phyloP scores from a whole-genome alignment of 1,140 invertebrate species.

The Trichonephila clavata region DNA sequence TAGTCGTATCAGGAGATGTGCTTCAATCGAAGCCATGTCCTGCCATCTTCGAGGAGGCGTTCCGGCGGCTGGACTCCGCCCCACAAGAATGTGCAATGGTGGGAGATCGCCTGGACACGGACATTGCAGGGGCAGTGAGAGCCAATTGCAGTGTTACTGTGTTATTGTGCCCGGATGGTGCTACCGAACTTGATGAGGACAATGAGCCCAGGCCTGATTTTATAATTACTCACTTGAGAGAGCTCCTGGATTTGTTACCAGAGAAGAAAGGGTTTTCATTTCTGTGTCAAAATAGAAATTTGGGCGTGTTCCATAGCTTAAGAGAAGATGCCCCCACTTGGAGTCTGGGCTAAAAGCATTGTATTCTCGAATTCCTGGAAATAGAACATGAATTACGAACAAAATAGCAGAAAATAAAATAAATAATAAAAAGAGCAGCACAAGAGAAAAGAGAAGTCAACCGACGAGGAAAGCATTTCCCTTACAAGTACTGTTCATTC shows the following conservation, averaged over 20 bases:
- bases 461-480: no score
- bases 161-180: conserved; percentile 85
- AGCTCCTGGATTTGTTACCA: conserved; percentile 72
- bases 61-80: conserved; percentile 86
- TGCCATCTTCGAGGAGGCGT: conserved; percentile 87
- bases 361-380: no score
- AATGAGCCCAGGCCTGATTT: conserved; percentile 79
- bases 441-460: no score
- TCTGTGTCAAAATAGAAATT: background rate
- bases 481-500: no score
- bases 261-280: conserved; percentile 47
- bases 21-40: conserved; percentile 91
- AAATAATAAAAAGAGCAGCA: background rate
- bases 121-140: conserved; percentile 89
- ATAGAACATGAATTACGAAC: no score
- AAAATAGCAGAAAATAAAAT: no score
- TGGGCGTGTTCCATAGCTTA: conserved; percentile 49
- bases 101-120: conserved; percentile 91
- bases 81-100: conserved; percentile 90
- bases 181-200: background rate
- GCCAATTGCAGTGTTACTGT: conserved; percentile 88
- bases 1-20: conserved; percentile 91
- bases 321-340: conserved; percentile 40
- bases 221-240: conserved; percentile 76
- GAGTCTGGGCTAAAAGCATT: background rate